phyloP scores from a whole-genome alignment of 2,888 invertebrate genomes.

The Zygaena filipendulae region DNA sequence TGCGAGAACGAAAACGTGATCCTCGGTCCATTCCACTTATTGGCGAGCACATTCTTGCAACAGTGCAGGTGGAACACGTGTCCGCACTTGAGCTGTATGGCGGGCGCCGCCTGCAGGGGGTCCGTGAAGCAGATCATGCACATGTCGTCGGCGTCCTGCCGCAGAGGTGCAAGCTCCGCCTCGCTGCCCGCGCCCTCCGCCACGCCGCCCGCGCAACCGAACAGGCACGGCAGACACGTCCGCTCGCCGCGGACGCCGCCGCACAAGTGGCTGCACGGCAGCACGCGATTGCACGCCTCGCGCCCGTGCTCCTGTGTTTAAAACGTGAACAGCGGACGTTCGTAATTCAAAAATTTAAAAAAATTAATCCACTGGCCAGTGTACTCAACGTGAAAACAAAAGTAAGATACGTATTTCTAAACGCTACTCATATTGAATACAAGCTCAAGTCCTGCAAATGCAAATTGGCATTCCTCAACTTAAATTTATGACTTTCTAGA shows the following conservation, averaged over 20 bases:
- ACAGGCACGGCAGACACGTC: slow-evolving; percentile 89
- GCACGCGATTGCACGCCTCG: slow-evolving; percentile 84
- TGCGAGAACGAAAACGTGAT: slow-evolving; percentile 96
- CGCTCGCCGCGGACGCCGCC: slow-evolving; percentile 91
- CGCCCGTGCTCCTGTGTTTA: slow-evolving; percentile 81
- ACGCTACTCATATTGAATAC: no score
- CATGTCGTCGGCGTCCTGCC: slow-evolving; percentile 98
- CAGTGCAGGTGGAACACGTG: slow-evolving; percentile 97
- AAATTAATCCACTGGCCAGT: no score
- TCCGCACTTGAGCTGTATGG: slow-evolving; percentile 92
- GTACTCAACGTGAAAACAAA: no score
- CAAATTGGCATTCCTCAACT: no score
- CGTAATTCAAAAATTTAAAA: no score
- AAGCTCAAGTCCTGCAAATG: no score
- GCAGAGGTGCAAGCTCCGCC: slow-evolving; percentile 77
- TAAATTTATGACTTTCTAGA: no score
- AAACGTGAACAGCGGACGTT: no score
- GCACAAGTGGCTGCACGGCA: slow-evolving; percentile 92
- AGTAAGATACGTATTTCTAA: no score
- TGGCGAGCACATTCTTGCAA: slow-evolving; percentile 83
- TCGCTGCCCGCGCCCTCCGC: slow-evolving; percentile 81
- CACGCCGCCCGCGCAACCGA: slow-evolving; percentile 78
- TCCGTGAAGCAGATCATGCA: slow-evolving; percentile 99
- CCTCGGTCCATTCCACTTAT: slow-evolving; percentile 94
- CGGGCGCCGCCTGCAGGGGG: slow-evolving; percentile 94